Conservation (phyloP, 2,888 invertebrate species). For the Corythucha ciliata region DNA sequence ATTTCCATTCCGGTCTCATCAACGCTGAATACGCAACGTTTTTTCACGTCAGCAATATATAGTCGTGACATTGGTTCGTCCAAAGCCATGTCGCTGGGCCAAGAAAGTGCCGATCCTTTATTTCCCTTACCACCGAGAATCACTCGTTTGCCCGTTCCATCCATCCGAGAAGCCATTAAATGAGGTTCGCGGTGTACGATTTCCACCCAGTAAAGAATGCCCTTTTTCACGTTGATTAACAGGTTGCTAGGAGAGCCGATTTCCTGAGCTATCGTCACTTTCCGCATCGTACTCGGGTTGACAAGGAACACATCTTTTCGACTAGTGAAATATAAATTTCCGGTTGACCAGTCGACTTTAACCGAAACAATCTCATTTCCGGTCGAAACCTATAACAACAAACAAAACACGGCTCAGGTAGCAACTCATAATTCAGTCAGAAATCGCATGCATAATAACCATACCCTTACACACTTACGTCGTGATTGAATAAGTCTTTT, state of each 20-base stretch:
- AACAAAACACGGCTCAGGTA: too few species aligned
- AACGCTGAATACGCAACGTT: constrained; percentile 38
- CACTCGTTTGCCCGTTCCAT: constrained; percentile 51
- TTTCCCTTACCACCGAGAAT: constrained; percentile 44
- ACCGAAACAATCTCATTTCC: too few species aligned
- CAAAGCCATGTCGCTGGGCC: constrained; percentile 67
- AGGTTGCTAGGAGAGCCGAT: constrained; percentile 7
- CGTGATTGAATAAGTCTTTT: too few species aligned
- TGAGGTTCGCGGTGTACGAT: constrained; percentile 10
- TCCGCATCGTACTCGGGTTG: too few species aligned
- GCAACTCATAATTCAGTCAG: too few species aligned
- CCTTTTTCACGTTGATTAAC: constrained; percentile 15
- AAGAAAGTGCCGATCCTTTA: constrained; percentile 48
- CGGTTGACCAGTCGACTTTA: too few species aligned
- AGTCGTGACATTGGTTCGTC: constrained; percentile 56
- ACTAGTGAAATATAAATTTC: too few species aligned
- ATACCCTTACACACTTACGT: too few species aligned
- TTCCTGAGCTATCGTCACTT: too few species aligned
- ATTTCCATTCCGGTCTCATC: constrained; percentile 10
- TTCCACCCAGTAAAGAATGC: constrained; percentile 15
- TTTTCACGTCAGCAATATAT: constrained; percentile 79
- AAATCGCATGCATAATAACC: too few species aligned
- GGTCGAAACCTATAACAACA: too few species aligned
- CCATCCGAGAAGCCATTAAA: constrained; percentile 48
- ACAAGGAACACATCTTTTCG: too few species aligned